Base-by-base conservation (phyloP, 2,888 invertebrate genomes). In the Macrophya alboannulata region DNA sequence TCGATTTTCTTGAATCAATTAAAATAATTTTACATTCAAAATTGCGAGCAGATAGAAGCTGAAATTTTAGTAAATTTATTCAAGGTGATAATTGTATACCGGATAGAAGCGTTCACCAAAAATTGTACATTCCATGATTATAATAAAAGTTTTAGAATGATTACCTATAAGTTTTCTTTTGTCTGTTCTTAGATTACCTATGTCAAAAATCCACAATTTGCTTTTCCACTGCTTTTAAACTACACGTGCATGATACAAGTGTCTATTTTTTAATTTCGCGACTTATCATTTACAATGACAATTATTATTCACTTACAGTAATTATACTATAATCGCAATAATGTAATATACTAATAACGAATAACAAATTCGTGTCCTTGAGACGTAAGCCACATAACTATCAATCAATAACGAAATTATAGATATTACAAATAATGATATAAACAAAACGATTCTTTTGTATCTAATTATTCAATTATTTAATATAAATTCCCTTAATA, bases 111-210 rank as follows among this genome's bases (percentile, higher is more conserved):
- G 40, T 40, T 43, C 21, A 43, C 37, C 25, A 51, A 77, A 77
- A 55, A 48, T 25, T 77, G 77, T 77, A 77, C 77, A 55, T 77
- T 77, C 51, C 77, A 77, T 43, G 37, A 51, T 55, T 10, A 10
- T 51, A 77, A 77, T 77, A 77, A 77, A 77, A 55, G 17, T n/a
- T 51, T 31, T 55, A 17, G 15, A 51, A 77, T 51, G 51, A 51
- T 37, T 37, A 2, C 55, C 15, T 76, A 6, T 31, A 31, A 76
- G 17, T 77, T n/a, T 77, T 17, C 0, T 55, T 43, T 51, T 17
- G 4, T 31, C 31, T 77, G 21, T 31, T 31, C n/a, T 25, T 10
- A 76, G 25, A 51, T 51, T 25, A 76, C 48, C 76, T 31, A 12
- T 40, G 10, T 40, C 37, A 71, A 40, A n/a, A 71, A 43, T 25